These are phyloP conservation scores for Enteromius thamalakanensis DNA, from an alignment of 2,797 vertebrate genomes.

Conservation along the genomic window DNA sequence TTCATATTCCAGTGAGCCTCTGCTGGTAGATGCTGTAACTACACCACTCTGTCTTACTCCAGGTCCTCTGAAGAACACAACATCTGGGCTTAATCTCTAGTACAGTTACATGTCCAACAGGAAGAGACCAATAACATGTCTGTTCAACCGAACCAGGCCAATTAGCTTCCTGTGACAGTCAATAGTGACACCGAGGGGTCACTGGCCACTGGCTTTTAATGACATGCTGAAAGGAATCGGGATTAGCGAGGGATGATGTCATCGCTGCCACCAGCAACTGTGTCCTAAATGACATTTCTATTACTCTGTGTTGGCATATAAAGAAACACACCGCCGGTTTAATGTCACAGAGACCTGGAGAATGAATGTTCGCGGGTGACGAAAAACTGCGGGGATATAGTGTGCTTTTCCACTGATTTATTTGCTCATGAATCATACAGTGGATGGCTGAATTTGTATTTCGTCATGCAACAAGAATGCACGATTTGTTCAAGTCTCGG, in stretches of 20 bases:
- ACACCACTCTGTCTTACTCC: slow-evolving; percentile 2
- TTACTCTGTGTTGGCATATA: neutral
- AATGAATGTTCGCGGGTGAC: neutral
- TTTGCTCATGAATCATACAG: slow-evolving; percentile 27
- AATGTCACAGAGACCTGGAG: neutral
- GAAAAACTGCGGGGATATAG: neutral
- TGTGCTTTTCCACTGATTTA: neutral
- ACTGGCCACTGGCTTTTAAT: slow-evolving; percentile 33
- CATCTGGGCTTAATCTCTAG: slow-evolving; percentile 1
- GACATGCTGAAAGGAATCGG: slow-evolving; percentile 33
- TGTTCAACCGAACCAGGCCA: slow-evolving; percentile 37
- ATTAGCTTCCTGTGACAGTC: slow-evolving; percentile 51
- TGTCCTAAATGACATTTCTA: slow-evolving; percentile 4
- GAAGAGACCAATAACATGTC: slow-evolving; percentile 33
- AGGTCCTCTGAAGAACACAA: slow-evolving; percentile 5
- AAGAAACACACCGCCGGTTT: neutral
- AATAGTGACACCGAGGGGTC: slow-evolving; percentile 35
- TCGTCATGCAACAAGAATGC: slow-evolving; percentile 25
- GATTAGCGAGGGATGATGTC: slow-evolving; percentile 40
- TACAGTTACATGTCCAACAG: slow-evolving; percentile 30
- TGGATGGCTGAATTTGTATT: slow-evolving; percentile 4
- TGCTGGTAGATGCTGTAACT: neutral
- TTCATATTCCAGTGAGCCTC: slow-evolving; percentile 2
- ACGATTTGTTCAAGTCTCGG: slow-evolving; percentile 13
- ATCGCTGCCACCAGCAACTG: slow-evolving; percentile 32